phyloP scores from a whole-genome alignment of 30 jellyfish, hydroid and myxozoan species.

The Chironex yamaguchii region DNA sequence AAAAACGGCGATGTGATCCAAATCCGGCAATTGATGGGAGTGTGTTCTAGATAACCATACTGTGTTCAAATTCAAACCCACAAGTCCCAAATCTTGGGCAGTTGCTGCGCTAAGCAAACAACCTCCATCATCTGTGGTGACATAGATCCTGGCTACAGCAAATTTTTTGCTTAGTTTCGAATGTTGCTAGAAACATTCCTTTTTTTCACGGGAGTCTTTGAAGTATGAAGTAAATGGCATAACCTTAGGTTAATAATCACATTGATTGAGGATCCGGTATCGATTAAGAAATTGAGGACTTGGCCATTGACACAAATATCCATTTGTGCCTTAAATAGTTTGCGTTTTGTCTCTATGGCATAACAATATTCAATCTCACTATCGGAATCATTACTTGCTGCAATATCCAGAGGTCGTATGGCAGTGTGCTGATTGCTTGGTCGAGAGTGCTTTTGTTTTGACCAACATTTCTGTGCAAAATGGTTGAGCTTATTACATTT shows the following conservation, averaged over 20 bases:
- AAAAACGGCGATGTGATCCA: background rate
- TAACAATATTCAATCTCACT: constrained; percentile 43
- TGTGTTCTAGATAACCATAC: background rate
- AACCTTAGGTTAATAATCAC: constrained; percentile 6
- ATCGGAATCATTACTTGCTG: constrained; percentile 7
- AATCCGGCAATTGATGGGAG: constrained; percentile 8
- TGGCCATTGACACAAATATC: constrained; percentile 21
- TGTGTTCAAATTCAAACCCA: background rate
- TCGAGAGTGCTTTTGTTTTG: background rate
- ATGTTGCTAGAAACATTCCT: constrained; percentile 29
- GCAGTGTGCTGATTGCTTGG: background rate
- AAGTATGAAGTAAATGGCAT: constrained; percentile 24
- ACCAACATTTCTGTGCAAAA: constrained; percentile 32
- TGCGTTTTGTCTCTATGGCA: constrained; percentile 3
- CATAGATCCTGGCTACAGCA: constrained; percentile 37
- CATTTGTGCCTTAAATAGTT: constrained; percentile 14
- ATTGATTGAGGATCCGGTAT: constrained; percentile 65
- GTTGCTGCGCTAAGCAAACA: constrained; percentile 48
- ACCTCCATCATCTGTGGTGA: constrained; percentile 55
- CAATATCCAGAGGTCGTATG: background rate
- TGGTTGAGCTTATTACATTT: constrained; percentile 5
- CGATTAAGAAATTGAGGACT: constrained; percentile 15
- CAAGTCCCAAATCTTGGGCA: constrained; percentile 54
- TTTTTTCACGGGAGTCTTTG: background rate
- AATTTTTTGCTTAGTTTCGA: constrained; percentile 8